A percentile compares a stretch with the other conserved stretches of the same genome.
phyloP scores from a whole-genome alignment of 2,113 vertebrate genomes.

The Bujurquina vittata region DNA sequence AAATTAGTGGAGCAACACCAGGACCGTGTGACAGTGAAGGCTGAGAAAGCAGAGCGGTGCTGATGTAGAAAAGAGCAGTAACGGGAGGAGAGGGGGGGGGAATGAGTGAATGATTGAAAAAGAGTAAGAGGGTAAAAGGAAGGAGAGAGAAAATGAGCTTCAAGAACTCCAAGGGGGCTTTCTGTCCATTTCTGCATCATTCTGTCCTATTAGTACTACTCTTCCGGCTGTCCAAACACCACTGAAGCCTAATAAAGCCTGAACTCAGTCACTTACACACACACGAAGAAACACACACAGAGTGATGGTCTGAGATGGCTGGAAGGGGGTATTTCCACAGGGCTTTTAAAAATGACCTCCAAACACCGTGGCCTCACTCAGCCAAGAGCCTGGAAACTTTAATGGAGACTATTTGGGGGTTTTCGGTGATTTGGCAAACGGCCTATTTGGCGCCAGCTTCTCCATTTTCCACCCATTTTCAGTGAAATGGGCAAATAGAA shows the following conservation, averaged over 20 bases:
- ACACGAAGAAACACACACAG: slow-evolving; percentile 49
- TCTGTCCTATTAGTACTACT: slow-evolving; percentile 76
- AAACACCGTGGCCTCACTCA: slow-evolving; percentile 65
- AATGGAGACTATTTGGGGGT: slow-evolving; percentile 73
- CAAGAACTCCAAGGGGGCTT: slow-evolving; percentile 70
- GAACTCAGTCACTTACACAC: slow-evolving; percentile 66
- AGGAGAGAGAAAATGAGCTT: slow-evolving; percentile 69
- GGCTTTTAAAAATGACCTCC: slow-evolving; percentile 80
- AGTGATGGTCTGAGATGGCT: slow-evolving; percentile 55
- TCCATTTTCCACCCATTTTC: slow-evolving; percentile 76
- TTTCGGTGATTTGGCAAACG: slow-evolving; percentile 74
- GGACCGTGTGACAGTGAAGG: slow-evolving; percentile 57
- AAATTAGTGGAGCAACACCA: slow-evolving; percentile 67
- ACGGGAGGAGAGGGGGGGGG: not conserved
- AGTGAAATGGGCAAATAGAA: slow-evolving; percentile 60
- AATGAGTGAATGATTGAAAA: slow-evolving; percentile 66
- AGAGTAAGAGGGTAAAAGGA: slow-evolving; percentile 61
- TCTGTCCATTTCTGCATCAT: slow-evolving; percentile 80
- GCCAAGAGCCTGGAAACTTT: slow-evolving; percentile 72
- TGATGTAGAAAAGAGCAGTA: slow-evolving; percentile 45
- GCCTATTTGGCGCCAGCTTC: slow-evolving; percentile 63
- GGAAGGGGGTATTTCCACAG: slow-evolving; percentile 70
- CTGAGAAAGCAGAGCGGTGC: slow-evolving; percentile 55
- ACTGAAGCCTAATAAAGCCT: slow-evolving; percentile 78
- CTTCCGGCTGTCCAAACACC: slow-evolving; percentile 78